Evolutionary conservation across 2,888 invertebrate species (phyloP).

Genomic region (Osmoderma eremita): DNA sequence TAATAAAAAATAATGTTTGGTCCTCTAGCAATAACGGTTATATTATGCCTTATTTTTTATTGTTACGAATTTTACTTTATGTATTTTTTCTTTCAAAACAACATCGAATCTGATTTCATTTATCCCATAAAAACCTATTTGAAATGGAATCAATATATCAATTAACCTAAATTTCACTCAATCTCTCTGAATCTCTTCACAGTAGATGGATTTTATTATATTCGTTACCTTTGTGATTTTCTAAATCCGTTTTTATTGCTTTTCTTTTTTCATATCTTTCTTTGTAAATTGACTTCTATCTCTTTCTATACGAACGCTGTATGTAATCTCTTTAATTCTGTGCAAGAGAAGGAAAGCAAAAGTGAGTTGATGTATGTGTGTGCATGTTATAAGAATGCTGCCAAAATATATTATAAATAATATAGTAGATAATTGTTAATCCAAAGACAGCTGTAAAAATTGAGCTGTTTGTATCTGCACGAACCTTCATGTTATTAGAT

Average conservation of each 20-base stretch:
- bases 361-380: neutral
- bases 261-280: neutral
- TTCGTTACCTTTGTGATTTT: slow-evolving; percentile 20
- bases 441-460: slow-evolving; percentile 30
- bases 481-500: too few species aligned
- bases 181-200: neutral
- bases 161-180: slow-evolving; percentile 5
- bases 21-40: too few species aligned
- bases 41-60: too few species aligned
- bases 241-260: slow-evolving; percentile 48
- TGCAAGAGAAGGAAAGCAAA: neutral
- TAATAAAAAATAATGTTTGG: too few species aligned
- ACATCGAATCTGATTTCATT: too few species aligned
- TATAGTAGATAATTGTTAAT: slow-evolving; percentile 19
- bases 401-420: slow-evolving; percentile 12
- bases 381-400: slow-evolving; percentile 29
- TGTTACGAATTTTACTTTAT: too few species aligned
- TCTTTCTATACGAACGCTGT: neutral
- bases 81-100: too few species aligned
- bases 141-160: slow-evolving; percentile 1
- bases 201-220: neutral
- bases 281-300: neutral
- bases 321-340: neutral
- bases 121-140: neutral
- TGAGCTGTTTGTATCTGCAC: slow-evolving; percentile 26